phyloP scores from a whole-genome alignment of 2,113 vertebrate species.

The Trinectes maculatus region DNA sequence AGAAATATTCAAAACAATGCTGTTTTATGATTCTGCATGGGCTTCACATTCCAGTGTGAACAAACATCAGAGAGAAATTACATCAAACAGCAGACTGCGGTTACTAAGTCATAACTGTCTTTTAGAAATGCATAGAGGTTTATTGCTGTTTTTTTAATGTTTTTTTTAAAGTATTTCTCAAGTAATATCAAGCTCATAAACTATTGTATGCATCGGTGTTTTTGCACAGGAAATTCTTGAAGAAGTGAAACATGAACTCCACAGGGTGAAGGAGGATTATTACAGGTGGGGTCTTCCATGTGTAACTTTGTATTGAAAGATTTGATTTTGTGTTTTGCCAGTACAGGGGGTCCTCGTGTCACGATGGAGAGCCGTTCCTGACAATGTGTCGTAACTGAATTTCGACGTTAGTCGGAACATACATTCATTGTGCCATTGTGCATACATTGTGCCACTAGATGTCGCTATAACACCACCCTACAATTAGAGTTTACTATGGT shows the following conservation, averaged over 20 bases:
- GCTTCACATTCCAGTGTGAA: neutral
- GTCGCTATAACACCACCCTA: too few species aligned
- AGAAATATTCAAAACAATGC: neutral
- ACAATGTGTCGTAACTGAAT: too few species aligned
- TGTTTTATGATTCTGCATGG: neutral
- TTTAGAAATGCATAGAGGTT: neutral
- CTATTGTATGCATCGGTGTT: neutral
- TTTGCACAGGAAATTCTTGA: conserved; percentile 85
- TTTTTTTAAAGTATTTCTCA: too few species aligned
- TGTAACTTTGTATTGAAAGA: neutral
- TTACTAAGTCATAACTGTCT: neutral
- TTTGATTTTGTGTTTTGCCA: neutral
- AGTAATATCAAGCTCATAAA: neutral
- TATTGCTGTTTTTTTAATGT: too few species aligned
- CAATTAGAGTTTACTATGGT: too few species aligned
- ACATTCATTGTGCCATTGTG: too few species aligned
- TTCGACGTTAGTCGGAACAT: too few species aligned
- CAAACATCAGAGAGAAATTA: neutral
- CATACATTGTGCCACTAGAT: too few species aligned
- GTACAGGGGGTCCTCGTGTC: too few species aligned
- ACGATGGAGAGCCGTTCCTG: too few species aligned
- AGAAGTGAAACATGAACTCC: conserved; percentile 86
- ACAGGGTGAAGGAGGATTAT: conserved; percentile 91
- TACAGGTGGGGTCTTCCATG: conserved; percentile 73
- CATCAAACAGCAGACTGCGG: conserved; percentile 3